These are phyloP conservation scores for Scalopus aquaticus DNA, from an alignment of 2,113 vertebrate genomes.

Conservation along the genomic window DNA sequence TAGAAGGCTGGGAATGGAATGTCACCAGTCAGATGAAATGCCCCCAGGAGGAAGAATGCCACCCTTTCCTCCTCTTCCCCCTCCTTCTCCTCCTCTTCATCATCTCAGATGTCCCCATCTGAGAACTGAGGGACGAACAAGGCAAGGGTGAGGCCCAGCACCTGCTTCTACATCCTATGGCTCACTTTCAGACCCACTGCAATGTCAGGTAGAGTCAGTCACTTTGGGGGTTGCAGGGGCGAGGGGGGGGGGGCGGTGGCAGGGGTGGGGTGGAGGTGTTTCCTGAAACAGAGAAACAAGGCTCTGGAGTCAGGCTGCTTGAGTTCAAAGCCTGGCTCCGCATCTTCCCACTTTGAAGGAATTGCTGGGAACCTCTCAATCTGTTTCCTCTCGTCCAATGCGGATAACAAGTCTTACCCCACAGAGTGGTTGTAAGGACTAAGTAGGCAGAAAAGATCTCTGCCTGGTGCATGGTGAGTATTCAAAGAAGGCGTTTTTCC, in stretches of 20 bases:
- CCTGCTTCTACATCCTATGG: not conserved
- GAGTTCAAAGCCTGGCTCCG: too few relatives aligned
- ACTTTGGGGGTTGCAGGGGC: too few relatives aligned
- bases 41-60: not conserved
- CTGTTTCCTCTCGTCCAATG: not conserved
- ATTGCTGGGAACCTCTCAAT: not conserved
- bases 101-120: not conserved
- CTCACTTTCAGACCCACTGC: not conserved
- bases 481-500: not conserved
- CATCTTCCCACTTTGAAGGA: too few relatives aligned
- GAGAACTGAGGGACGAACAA: not conserved
- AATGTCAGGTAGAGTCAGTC: not conserved
- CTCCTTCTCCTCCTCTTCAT: not conserved
- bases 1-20: conserved; percentile 22
- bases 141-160: not conserved
- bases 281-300: not conserved
- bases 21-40: conserved; percentile 4
- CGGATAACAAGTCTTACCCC: not conserved
- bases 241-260: not conserved
- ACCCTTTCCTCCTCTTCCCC: not conserved
- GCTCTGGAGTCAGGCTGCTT: not conserved
- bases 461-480: not conserved
- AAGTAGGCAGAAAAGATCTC: not conserved
- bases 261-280: not conserved
- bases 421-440: not conserved